Base-by-base conservation (phyloP, 2,888 invertebrate species). In the Bellardia bayeri region DNA sequence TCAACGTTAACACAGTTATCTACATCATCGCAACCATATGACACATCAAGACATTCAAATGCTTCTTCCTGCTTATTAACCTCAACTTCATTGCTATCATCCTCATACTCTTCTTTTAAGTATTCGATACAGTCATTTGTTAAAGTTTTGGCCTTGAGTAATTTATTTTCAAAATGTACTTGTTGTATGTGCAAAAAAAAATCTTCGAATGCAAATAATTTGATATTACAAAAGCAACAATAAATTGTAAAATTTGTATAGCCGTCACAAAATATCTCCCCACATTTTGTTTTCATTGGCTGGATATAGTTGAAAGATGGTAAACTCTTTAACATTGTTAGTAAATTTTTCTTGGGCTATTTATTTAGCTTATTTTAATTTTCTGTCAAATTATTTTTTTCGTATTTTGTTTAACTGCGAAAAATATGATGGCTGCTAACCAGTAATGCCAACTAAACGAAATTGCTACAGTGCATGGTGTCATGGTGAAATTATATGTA, bases 201-300 rank as follows among this genome's bases (percentile, higher is more conserved):
- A 61, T 92, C 92, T 3, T 89, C 89, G 45, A 91, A 92, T 4
- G 91, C 89, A 68, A 92, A 92, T 45, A 90, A 87, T 83, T 92
- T 92, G 88, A 92, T 89, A 40, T 91, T 89, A 75, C 92, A 92
- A 72, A 92, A 91, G 33, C 89, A 89, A 49, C 92, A 92, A 72
- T 90, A 88, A 30, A 92, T 92, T 30, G 91, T 92, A 81, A 91
- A 92, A 78, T 90, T 90, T 49, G 89, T 88, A 16, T 90, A 86
- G 72, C 89, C 91, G 68, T 91, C 91, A 69, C 90, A 92, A 89
- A 91, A 92, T 72, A 92, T 91, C 81, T 92, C 92, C 16, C 91
- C 92, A 85, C 92, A 92, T 88, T 92, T 92, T 61, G 61, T 7
- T 33, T 11, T 30, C 14, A 14, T 61, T 1, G 2, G 13, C 5